Conservation (phyloP, 2,888 invertebrate genomes). For the Dioctria linearis region DNA sequence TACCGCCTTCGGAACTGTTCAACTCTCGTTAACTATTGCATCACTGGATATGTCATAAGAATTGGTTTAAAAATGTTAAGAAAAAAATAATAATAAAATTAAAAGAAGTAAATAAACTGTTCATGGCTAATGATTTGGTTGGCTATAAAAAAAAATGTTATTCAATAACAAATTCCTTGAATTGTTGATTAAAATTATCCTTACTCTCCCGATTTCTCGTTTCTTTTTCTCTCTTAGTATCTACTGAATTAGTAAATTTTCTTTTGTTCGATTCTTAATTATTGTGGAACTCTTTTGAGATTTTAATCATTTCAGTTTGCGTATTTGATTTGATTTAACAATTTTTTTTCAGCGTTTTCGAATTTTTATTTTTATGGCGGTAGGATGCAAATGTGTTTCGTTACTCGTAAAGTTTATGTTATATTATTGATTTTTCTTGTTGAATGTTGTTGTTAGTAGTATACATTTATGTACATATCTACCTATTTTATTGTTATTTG, state of each 20-base stretch:
- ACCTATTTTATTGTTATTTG: slow-evolving; percentile 16
- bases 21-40: slow-evolving; percentile 48
- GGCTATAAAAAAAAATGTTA: neutral
- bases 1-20: slow-evolving; percentile 24
- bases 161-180: slow-evolving; percentile 36
- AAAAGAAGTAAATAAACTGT: slow-evolving; percentile 12
- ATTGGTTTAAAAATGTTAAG: slow-evolving; percentile 27
- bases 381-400: slow-evolving; percentile 4
- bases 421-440: no score
- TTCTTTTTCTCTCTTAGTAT: neutral
- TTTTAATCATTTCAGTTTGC: neutral
- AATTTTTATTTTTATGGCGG: slow-evolving; percentile 4
- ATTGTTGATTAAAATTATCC: slow-evolving; percentile 4
- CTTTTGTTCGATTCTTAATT: slow-evolving; percentile 25
- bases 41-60: slow-evolving; percentile 52
- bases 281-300: slow-evolving; percentile 2
- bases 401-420: neutral
- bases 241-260: slow-evolving; percentile 8
- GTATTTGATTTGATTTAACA: no score
- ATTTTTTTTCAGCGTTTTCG: neutral
- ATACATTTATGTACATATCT: neutral
- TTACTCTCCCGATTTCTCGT: neutral
- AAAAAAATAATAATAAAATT: slow-evolving; percentile 9
- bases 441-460: slow-evolving; percentile 10
- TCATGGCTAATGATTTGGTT: slow-evolving; percentile 31